Conservation (phyloP, 2,888 invertebrate genomes). For the Lucinisca nassula region DNA sequence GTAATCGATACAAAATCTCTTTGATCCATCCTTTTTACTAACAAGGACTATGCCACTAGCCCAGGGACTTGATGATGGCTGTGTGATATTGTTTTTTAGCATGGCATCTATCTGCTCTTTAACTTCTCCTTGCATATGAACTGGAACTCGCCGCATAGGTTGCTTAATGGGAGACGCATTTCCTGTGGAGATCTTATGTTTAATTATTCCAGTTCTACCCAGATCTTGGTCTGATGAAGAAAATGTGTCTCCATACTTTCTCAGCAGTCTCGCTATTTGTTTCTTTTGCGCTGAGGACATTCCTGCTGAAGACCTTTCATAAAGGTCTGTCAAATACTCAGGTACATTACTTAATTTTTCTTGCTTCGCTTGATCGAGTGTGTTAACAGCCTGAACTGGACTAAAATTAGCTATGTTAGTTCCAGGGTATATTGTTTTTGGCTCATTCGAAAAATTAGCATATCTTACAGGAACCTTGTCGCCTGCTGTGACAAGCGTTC, state of each 20-base stretch:
- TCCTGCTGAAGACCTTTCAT: background rate
- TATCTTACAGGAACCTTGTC: slow-evolving; percentile 38
- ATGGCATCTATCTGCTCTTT: background rate
- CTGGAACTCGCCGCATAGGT: background rate
- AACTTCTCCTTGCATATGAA: background rate
- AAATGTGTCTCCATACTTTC: background rate
- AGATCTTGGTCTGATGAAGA: background rate
- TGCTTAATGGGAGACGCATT: background rate
- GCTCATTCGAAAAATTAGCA: slow-evolving; percentile 37
- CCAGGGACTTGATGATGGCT: background rate
- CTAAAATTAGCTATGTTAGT: slow-evolving; percentile 28
- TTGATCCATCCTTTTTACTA: background rate
- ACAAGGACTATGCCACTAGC: background rate
- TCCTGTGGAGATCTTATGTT: background rate
- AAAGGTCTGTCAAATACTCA: background rate
- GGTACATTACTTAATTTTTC: background rate
- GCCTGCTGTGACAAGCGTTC: slow-evolving; percentile 24
- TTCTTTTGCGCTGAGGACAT: background rate
- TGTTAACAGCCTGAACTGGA: background rate
- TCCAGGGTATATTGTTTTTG: slow-evolving; percentile 15
- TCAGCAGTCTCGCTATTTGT: background rate
- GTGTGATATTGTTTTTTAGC: background rate
- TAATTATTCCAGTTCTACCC: background rate
- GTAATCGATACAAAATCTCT: background rate
- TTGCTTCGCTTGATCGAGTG: background rate